Percentiles rank a stretch among this genome's conserved stretches.
These are phyloP conservation scores for Paraescarpia echinospica DNA, from an alignment of 1,140 invertebrate genomes.

Conservation along the genomic window DNA sequence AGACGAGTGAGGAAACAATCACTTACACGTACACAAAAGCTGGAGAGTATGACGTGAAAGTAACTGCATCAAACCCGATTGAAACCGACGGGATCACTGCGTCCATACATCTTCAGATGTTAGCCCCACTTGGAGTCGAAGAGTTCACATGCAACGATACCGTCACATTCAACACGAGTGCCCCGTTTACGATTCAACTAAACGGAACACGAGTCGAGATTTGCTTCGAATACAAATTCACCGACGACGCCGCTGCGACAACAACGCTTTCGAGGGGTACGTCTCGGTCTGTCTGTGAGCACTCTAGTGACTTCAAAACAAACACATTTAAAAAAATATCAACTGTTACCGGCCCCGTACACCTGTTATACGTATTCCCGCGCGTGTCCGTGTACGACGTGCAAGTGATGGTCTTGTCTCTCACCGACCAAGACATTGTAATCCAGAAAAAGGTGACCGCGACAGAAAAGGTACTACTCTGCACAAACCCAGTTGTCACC, in stretches of 20 bases:
- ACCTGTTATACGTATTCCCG: not conserved
- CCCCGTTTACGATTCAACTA: not conserved
- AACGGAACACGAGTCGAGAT: not conserved
- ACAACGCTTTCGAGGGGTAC: not conserved
- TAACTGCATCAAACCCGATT: not conserved
- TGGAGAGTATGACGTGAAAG: not conserved
- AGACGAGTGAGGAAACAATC: not conserved
- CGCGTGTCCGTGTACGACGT: not conserved
- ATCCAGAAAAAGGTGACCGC: not conserved
- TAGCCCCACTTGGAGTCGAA: not conserved
- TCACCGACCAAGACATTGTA: not conserved
- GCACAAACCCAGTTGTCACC: not conserved
- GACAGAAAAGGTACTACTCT: not conserved
- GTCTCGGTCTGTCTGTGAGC: not conserved
- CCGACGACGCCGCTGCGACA: not conserved
- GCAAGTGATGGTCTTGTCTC: not conserved
- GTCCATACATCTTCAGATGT: not conserved
- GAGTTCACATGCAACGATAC: not conserved
- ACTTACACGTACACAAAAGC: not conserved
- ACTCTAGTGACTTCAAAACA: not conserved
- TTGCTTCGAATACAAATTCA: not conserved
- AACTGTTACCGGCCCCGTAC: not conserved
- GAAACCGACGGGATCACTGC: not conserved
- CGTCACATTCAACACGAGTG: not conserved
- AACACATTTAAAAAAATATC: not conserved